Evolutionary conservation across 2,888 invertebrate genomes (phyloP), one percentile per base, ranked within the genome.

Genomic region (Endotricha flammealis): DNA sequence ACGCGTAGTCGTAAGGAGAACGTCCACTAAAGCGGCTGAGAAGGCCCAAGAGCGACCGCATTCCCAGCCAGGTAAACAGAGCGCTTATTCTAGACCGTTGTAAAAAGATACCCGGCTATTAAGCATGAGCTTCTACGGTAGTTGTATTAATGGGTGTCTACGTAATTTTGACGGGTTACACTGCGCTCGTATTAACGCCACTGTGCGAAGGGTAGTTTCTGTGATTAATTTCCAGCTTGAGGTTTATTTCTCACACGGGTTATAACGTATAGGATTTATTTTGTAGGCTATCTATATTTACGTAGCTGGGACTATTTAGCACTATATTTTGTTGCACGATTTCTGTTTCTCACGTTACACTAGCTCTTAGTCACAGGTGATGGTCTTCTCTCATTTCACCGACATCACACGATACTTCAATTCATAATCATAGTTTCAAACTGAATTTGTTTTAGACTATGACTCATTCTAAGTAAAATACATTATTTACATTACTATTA

Each of bases 1-100:
- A 60, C 86, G 80, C 77, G 77, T 85, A 87, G 87, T 88, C 79
- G 86, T 88, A 79, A 79, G 87, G 82, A 87, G 87, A 85, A 86
- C 86, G 58, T 88, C 87, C 77, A 88, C 87, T 76, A 88, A 88
- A 83, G 82, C 83, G 78, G 81, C 87, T 72, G 87, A 87, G 74
- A 87, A 87, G 82, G 78, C 83, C 75, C 87, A 87, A 85, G 87
- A 87, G 61, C 80, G 87, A 75, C 87, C 87, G 57, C 87, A 87
- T 75, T 87, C 87, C 71, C 87, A 87, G 82, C 87, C 87, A 87
- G 87, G 87, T 87, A 87, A 83, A 64, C 51, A 64, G 78, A 80
- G 80, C 78, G 83, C 82, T 80, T 80, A 53, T 55, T 65, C 64
- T 72, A 65, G 65, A 64, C 70, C 69, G 64, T 57, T 71, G 64